These are phyloP conservation scores for Colletes latitarsis DNA, from an alignment of 1,140 invertebrate genomes.

Conservation along the genomic window DNA sequence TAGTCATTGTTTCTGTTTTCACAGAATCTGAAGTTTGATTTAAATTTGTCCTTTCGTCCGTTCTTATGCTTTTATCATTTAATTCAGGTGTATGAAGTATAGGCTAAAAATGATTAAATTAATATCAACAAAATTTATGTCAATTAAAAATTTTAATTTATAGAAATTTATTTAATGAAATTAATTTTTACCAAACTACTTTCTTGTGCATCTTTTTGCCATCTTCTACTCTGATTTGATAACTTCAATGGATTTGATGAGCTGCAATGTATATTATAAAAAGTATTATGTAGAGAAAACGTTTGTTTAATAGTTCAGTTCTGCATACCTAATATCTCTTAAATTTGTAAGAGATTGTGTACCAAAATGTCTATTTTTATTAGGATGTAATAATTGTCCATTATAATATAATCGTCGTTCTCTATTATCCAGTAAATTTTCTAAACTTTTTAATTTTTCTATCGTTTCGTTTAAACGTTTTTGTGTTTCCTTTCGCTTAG, in stretches of 20 bases:
- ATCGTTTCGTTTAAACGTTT: conserved; percentile 85
- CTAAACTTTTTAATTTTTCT: conserved; percentile 84
- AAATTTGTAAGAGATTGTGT: conserved; percentile 75
- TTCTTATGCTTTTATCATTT: conserved; percentile 40
- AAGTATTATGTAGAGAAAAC: not conserved
- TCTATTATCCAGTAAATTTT: conserved; percentile 75
- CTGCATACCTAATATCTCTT: conserved; percentile 73
- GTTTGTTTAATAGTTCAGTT: conserved; percentile 1
- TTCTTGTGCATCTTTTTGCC: conserved; percentile 49
- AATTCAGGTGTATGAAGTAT: conserved; percentile 43
- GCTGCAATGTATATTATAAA: conserved; percentile 36
- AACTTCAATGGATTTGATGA: conserved; percentile 49
- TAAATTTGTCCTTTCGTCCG: conserved; percentile 30
- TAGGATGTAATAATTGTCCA: conserved; percentile 68
- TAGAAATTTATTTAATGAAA: conserved; percentile 8
- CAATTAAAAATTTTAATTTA: conserved; percentile 9
- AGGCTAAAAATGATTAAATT: conserved; percentile 50
- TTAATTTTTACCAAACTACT: conserved; percentile 62
- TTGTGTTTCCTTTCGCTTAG: conserved; percentile 86
- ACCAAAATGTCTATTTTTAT: conserved; percentile 66
- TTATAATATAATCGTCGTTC: conserved; percentile 74
- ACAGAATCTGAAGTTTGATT: conserved; percentile 20
- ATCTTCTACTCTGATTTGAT: conserved; percentile 44
- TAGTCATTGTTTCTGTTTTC: conserved; percentile 67
- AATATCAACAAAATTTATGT: not conserved